Conservation (phyloP, 2,888 invertebrate species). For the Arrhopalites spinosus region DNA sequence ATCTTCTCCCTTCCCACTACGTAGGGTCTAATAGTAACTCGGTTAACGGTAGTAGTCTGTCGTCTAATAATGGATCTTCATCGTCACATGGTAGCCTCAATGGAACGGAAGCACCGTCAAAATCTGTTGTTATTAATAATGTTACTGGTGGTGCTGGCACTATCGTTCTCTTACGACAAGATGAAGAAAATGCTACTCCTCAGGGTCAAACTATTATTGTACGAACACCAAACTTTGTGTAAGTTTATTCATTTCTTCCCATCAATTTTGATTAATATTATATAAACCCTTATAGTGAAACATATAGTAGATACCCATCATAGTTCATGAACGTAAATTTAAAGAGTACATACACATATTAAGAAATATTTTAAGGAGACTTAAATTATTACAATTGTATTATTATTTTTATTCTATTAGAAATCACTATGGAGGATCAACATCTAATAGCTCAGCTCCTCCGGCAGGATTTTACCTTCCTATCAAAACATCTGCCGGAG, state of each 20-base stretch:
- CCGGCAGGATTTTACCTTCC: conserved; percentile 34
- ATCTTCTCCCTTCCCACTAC: conserved; percentile 22
- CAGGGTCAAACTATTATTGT: conserved; percentile 53
- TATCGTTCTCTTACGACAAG: conserved; percentile 50
- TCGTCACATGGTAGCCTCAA: conserved; percentile 23
- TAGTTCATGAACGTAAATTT: too few species aligned
- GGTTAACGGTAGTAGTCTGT: conserved; percentile 34
- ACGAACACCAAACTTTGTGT: conserved; percentile 53
- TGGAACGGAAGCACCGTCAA: conserved; percentile 20
- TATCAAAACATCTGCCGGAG: conserved; percentile 26
- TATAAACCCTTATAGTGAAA: too few species aligned
- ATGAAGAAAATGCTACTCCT: conserved; percentile 50
- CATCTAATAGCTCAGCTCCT: conserved; percentile 28
- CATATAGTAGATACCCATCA: too few species aligned
- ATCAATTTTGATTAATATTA: not conserved
- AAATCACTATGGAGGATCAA: conserved; percentile 27
- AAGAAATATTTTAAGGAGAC: not conserved
- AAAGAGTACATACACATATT: conserved; percentile 1
- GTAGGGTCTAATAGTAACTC: conserved; percentile 26
- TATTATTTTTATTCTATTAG: conserved; percentile 25
- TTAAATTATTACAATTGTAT: not conserved
- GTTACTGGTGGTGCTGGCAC: conserved; percentile 43
- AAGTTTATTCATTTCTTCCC: conserved; percentile 18
- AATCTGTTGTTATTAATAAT: conserved; percentile 18
- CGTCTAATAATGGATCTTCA: conserved; percentile 27